Evolutionary conservation across 1,140 invertebrate genomes (phyloP).

Genomic region (Brachionus paranguensis): DNA sequence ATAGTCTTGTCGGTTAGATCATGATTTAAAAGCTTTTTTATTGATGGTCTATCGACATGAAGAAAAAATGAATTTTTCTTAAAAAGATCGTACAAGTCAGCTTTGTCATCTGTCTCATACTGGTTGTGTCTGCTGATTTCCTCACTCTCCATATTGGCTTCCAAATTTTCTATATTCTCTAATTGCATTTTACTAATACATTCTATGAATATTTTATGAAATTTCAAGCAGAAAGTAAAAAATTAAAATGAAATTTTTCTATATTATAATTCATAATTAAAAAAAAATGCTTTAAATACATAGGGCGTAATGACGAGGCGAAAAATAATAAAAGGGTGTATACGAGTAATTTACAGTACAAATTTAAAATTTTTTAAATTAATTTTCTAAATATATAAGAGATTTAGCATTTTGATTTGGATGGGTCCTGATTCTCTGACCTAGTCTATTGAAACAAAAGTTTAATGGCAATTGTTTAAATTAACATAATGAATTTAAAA

Average conservation of each 20-base stretch:
- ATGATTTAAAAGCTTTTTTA: not conserved
- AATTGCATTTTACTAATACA: not conserved
- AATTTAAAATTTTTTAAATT: not conserved
- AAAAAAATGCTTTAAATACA: not conserved
- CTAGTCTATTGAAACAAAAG: too few species aligned
- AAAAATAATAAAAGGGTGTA: not conserved
- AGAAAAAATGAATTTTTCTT: not conserved
- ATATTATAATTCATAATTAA: not conserved
- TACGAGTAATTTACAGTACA: not conserved
- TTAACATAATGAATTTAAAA: not conserved
- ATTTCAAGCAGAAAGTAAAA: not conserved
- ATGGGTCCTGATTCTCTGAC: too few species aligned
- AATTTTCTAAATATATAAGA: too few species aligned
- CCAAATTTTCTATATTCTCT: not conserved
- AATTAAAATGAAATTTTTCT: not conserved
- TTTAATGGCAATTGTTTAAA: not conserved
- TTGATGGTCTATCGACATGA: not conserved
- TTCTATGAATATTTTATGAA: conserved; percentile 2
- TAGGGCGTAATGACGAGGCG: not conserved
- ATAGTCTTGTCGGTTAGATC: not conserved
- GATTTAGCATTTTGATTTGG: too few species aligned
- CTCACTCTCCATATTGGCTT: not conserved
- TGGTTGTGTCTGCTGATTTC: not conserved
- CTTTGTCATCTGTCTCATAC: conserved; percentile 9
- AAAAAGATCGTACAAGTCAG: not conserved